Conservation (phyloP, 2,113 vertebrate genomes). For the Catharus bicknelli region DNA sequence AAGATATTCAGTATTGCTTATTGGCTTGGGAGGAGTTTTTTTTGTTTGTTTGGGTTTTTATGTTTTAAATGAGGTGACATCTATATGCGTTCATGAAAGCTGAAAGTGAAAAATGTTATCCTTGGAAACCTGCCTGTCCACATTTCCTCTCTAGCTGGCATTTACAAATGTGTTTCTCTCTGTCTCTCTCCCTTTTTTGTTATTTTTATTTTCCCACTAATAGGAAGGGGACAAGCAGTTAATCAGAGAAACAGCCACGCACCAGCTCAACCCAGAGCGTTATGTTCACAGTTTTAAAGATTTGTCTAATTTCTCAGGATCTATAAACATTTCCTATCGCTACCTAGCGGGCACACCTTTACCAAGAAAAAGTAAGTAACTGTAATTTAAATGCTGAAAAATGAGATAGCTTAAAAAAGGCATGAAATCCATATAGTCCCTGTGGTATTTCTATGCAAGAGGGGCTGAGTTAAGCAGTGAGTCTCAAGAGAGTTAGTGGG, state of each 20-base stretch:
- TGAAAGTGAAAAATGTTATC: slow-evolving; percentile 11
- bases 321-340: slow-evolving; percentile 93
- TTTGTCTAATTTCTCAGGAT: slow-evolving; percentile 92
- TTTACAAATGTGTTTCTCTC: slow-evolving; percentile 40
- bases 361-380: slow-evolving; percentile 88
- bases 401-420: background rate
- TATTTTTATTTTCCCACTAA: slow-evolving; percentile 47
- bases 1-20: background rate
- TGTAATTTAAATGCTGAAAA: slow-evolving; percentile 5
- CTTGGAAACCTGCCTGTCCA: slow-evolving; percentile 6
- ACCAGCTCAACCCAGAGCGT: slow-evolving; percentile 86
- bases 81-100: background rate
- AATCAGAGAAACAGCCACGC: slow-evolving; percentile 86
- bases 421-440: background rate
- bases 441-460: background rate
- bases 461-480: background rate
- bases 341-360: slow-evolving; percentile 91
- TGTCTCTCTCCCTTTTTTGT: slow-evolving; percentile 27
- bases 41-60: background rate
- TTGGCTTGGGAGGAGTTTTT: background rate
- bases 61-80: background rate
- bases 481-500: background rate
- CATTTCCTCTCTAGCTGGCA: slow-evolving; percentile 16
- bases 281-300: slow-evolving; percentile 90
- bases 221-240: slow-evolving; percentile 92